Percentiles rank a stretch among this genome's conserved stretches.
Evolutionary conservation across 1,140 invertebrate species (phyloP).

Genomic region (Oryctes rhinoceros): DNA sequence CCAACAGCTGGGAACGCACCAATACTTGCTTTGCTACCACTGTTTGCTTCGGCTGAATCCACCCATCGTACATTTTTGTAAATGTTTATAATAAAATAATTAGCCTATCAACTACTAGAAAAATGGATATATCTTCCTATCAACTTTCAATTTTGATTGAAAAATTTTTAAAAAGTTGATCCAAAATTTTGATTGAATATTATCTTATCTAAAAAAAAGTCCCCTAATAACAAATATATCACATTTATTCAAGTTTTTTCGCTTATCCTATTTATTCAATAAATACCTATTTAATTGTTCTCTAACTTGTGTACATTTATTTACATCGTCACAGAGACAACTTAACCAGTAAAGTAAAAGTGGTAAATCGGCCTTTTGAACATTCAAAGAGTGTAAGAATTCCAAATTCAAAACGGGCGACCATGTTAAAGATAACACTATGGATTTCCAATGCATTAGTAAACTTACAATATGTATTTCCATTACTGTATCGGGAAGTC

Average conservation of each 20-base stretch:
- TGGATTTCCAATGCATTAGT: constrained; percentile 39
- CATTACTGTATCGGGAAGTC: constrained; percentile 40
- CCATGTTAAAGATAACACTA: constrained; percentile 26
- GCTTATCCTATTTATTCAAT: background rate
- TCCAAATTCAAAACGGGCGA: constrained; percentile 13
- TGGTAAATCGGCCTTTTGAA: constrained; percentile 43
- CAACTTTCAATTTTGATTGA: too few relatives aligned
- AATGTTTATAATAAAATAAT: too few relatives aligned
- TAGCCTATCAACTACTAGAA: too few relatives aligned
- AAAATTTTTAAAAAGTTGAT: too few relatives aligned
- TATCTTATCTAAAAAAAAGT: too few relatives aligned
- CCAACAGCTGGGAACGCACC: too few relatives aligned
- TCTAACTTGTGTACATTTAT: constrained; percentile 17
- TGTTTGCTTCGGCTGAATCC: too few relatives aligned
- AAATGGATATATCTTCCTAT: too few relatives aligned
- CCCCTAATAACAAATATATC: background rate
- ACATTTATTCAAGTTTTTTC: background rate
- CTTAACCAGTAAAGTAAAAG: constrained; percentile 40
- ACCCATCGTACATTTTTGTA: too few relatives aligned
- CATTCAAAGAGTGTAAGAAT: constrained; percentile 38
- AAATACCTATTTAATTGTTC: constrained; percentile 37
- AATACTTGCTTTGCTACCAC: too few relatives aligned
- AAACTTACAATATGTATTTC: constrained; percentile 37
- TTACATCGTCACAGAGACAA: constrained; percentile 19
- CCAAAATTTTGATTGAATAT: too few relatives aligned